Percentiles rank a stretch among this genome's conserved stretches.
Conservation (phyloP, 2,888 invertebrate species). For the Watsonalla binaria region DNA sequence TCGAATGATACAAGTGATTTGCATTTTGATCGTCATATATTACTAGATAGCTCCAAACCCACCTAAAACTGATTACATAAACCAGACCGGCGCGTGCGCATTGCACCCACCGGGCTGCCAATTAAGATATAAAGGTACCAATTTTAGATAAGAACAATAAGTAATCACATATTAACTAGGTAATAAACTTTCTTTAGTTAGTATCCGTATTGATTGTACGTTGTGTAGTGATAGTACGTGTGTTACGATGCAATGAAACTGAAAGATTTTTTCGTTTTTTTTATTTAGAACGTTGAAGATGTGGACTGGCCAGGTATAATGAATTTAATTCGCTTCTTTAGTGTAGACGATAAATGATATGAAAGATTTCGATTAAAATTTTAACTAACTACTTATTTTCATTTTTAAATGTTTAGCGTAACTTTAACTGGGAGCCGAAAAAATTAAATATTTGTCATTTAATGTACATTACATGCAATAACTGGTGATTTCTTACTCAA, state of each 20-base stretch:
- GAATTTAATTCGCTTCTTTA: too few species aligned
- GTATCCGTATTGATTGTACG: not conserved
- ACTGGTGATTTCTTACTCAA: not conserved
- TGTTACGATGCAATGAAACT: too few species aligned
- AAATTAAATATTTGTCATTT: not conserved
- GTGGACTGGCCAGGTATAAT: too few species aligned
- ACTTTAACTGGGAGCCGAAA: too few species aligned
- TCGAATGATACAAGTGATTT: not conserved
- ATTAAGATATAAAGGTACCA: slow-evolving; percentile 2
- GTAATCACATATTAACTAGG: not conserved
- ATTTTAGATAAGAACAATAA: slow-evolving; percentile 1
- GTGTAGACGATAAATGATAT: too few species aligned
- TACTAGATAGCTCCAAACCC: not conserved
- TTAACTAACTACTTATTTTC: too few species aligned
- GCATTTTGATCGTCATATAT: not conserved
- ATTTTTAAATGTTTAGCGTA: too few species aligned
- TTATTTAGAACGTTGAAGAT: too few species aligned
- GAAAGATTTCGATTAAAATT: too few species aligned
- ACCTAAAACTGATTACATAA: not conserved
- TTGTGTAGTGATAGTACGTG: too few species aligned
- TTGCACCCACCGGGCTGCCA: not conserved
- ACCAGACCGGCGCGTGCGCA: not conserved
- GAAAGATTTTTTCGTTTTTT: too few species aligned
- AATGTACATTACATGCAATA: not conserved
- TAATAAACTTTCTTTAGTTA: not conserved